Evolutionary conservation across 2,113 vertebrate species (phyloP).

Genomic region (Rousettus leschenaultii): DNA sequence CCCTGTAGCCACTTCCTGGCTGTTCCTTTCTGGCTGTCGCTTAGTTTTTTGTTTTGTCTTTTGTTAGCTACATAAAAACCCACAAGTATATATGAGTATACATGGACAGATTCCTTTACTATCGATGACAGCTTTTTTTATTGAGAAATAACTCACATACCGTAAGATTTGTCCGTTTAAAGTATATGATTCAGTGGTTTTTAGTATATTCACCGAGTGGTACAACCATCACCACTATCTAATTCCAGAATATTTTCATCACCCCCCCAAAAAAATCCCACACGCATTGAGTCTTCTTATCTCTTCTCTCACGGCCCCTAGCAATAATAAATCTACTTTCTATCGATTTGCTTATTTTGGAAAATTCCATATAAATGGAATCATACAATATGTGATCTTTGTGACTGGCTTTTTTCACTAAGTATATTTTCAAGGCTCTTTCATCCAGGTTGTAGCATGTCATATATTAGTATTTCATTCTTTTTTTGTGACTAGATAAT

Average conservation of each 20-base stretch:
- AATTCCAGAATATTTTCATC: neutral
- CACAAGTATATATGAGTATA: neutral
- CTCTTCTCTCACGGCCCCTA: neutral
- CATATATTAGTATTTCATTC: neutral
- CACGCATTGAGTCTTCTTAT: neutral
- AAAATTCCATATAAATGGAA: neutral
- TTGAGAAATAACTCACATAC: neutral
- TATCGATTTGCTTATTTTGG: neutral
- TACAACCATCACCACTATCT: neutral
- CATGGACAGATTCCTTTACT: neutral
- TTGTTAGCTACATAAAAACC: neutral
- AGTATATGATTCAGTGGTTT: neutral
- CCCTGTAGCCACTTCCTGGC: neutral
- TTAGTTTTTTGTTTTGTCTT: neutral
- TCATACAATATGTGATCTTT: neutral
- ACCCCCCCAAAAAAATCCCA: neutral
- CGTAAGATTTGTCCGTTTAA: neutral
- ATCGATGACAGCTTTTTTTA: neutral
- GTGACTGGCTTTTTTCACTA: neutral
- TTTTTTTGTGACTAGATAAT: neutral
- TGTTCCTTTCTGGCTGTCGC: conserved; percentile 1
- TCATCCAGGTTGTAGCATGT: neutral
- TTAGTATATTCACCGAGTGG: neutral
- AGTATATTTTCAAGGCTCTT: neutral
- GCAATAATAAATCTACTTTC: neutral